These are phyloP conservation scores for Fratercula arctica DNA, from an alignment of 2,797 vertebrate species.

Conservation along the genomic window DNA sequence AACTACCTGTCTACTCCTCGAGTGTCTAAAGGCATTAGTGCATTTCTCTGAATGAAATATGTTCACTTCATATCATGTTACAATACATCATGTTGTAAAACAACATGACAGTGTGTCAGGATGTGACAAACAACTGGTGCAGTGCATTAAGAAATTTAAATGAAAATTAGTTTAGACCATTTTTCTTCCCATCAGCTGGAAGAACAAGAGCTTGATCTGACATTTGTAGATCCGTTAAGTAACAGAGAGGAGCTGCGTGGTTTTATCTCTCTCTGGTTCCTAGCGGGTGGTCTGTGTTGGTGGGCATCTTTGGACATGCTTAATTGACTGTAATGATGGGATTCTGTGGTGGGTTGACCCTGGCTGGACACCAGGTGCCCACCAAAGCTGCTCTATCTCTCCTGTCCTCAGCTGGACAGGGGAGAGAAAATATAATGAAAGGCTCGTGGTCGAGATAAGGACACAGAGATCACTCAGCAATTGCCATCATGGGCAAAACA, in stretches of 20 bases:
- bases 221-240: conserved; percentile 27
- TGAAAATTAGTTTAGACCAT: conserved; percentile 47
- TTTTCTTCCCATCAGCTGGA: conserved; percentile 56
- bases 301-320: background rate
- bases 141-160: conserved; percentile 65
- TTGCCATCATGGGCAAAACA: background rate
- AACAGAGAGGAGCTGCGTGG: background rate
- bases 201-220: background rate
- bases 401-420: background rate
- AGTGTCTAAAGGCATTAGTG: conserved; percentile 35
- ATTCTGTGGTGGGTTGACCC: background rate
- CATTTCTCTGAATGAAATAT: conserved; percentile 57
- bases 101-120: conserved; percentile 20
- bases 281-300: background rate
- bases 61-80: conserved; percentile 47
- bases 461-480: background rate
- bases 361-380: background rate
- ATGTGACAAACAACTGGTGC: conserved; percentile 50
- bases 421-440: background rate
- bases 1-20: background rate
- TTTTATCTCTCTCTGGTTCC: background rate
- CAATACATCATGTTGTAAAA: conserved; percentile 43
- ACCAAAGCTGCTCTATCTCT: background rate
- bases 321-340: background rate
- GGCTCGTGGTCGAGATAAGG: background rate